Evolutionary conservation across 2,113 vertebrate species (phyloP).

Genomic region (Oryzias melastigma): DNA sequence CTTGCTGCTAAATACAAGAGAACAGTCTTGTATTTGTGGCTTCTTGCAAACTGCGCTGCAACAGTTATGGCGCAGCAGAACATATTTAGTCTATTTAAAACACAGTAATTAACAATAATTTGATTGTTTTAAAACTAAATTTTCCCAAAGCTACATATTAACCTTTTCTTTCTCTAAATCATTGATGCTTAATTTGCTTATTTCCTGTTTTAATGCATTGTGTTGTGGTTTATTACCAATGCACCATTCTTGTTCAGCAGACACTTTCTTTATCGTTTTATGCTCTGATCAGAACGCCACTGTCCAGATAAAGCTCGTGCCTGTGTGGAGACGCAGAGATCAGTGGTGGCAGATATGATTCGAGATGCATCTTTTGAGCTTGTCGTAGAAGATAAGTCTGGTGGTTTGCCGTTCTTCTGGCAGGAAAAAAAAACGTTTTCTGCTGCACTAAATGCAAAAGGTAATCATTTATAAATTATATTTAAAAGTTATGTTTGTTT

Average conservation of each 20-base stretch:
- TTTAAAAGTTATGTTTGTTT: neutral
- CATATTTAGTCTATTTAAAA: no score
- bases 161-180: no score
- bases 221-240: neutral
- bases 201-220: conserved; percentile 25
- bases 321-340: neutral
- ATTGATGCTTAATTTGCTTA: neutral
- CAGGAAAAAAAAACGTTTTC: conserved; percentile 17
- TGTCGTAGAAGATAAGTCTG: conserved; percentile 21
- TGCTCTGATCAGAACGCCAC: neutral
- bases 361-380: neutral
- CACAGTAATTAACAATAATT: no score
- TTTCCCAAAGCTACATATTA: neutral
- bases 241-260: neutral
- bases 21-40: neutral
- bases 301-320: neutral
- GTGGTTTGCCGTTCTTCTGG: conserved; percentile 41
- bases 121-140: neutral
- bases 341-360: conserved; percentile 2
- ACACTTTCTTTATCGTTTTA: neutral
- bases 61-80: no score
- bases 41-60: no score
- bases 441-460: neutral
- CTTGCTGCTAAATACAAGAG: neutral
- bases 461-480: neutral